Evolutionary conservation across 2,888 invertebrate species (phyloP), one percentile per base, ranked within the genome.

Genomic region (Trissonchulus latispiculum): DNA sequence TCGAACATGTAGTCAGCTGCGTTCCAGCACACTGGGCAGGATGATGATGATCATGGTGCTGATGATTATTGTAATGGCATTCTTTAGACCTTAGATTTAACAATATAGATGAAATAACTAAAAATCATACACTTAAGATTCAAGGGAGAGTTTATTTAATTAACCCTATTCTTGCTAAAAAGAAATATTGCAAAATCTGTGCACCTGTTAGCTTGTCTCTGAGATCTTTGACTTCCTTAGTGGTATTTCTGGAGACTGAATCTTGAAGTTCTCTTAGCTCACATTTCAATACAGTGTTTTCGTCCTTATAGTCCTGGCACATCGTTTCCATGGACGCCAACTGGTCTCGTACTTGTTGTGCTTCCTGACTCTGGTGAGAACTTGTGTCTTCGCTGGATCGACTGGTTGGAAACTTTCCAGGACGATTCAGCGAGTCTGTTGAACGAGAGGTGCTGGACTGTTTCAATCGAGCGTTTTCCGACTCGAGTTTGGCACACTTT

Each of bases 251-350:
- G 35, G 69, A 31, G n/a, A 23, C 69, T 8, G 69, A 32, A 23
- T 31, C 28, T 68, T 68, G 33, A n/a, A 33, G n/a, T n/a, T 93
- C 92, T 80, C 89, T 89, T 61, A 92, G 88, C 82, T 87, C 88
- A 67, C 89, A 84, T 66, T 88, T 85, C 3, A 92, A 85, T 79
- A 89, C 89, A 80, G 89, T 89, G 81, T 91, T 92, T 78, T 92
- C 92, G 81, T 92, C 91, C 77, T 85, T 78, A 71, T 71, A 76
- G 28, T 72, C 76, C 72, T 77, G 75, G 33, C 78, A 77, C 72
- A 79, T 76, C 72, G 77, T 77, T 73, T 81, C 81, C 3, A 79
- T 78, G 61, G 78, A 77, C 67, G 76, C 76, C 68, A 80, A 72
- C 61, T 78, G 61, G 33, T 80, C 80, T 71, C 78, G 73, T 37